Base-by-base conservation (phyloP, 2,888 invertebrate genomes). In the Polymixis flavicincta region DNA sequence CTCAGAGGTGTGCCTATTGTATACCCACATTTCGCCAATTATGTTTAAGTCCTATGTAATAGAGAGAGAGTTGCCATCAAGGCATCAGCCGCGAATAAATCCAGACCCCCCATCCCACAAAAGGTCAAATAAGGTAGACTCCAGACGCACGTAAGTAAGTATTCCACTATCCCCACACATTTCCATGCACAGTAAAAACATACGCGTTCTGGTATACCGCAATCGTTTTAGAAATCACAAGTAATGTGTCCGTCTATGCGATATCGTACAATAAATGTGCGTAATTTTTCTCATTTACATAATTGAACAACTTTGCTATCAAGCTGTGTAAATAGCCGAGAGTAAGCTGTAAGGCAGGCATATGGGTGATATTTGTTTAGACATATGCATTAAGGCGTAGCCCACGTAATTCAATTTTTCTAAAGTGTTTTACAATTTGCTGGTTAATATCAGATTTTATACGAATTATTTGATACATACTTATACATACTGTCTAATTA, bases 251-350 rank as follows among this genome's bases (percentile, higher is more conserved):
- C 63, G 61, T 61, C 71, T 54, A 59, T 67, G 14, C 32, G 68
- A 67, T 82, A 86, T 85, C 85, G 71, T 71, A 55, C n/a, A 65
- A 61, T 63, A 77, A 82, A 84, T 77, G 77, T 57, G 60, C 48
- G 28, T 63, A 79, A 86, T 86, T 76, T 84, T 79, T 84, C 77
- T 72, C 71, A 66, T 81, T 84, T 72, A 52, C 78, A 68, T 86
- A 84, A 84, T 79, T 82, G 79, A 63, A 65, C 78, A 75, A 74
- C 25, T 71, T 79, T 54, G 69, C 65, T 82, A 77, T 73, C 84
- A 55, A 14, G 68, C 52, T 65, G 57, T n/a, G 48, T 73, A 72
- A 65, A 72, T 61, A 54, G 50, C 60, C 11, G 17, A 0, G 28
- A 83, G 45, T 83, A 61, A 80, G 80, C 37, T 71, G 63, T 80